Conservation (phyloP, 2,797 vertebrate genomes). For the Aulostomus chinensis region DNA sequence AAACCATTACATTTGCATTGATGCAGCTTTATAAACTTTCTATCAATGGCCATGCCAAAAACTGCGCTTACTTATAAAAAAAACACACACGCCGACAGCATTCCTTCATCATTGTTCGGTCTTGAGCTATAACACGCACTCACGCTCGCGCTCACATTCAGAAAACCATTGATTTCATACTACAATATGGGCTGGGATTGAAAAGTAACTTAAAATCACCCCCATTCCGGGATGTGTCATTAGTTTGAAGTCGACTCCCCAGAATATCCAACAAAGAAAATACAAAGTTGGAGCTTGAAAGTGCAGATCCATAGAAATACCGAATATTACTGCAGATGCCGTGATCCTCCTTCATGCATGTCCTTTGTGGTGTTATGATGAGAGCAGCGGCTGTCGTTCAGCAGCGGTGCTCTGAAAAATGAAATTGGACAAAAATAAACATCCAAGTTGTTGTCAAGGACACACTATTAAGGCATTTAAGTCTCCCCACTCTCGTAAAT, state of each 20-base stretch:
- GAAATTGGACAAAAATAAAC: not conserved
- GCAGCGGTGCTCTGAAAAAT: slow-evolving; percentile 66
- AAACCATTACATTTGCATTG: not conserved
- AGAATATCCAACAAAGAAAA: not conserved
- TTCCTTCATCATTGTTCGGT: not conserved
- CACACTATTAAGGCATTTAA: too few species aligned
- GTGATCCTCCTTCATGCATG: not conserved
- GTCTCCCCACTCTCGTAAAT: too few species aligned
- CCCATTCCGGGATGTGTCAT: not conserved
- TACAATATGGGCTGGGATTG: slow-evolving; percentile 1
- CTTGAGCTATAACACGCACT: not conserved
- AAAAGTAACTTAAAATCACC: not conserved
- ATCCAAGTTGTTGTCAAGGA: not conserved
- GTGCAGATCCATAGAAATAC: not conserved
- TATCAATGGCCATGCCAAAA: not conserved
- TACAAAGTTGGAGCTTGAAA: not conserved
- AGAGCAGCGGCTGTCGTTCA: slow-evolving; percentile 76
- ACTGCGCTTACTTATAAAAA: too few species aligned
- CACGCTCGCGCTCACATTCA: not conserved
- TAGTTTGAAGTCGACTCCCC: not conserved
- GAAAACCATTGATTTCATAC: not conserved
- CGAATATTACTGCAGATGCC: slow-evolving; percentile 3
- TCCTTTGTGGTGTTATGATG: slow-evolving; percentile 53
- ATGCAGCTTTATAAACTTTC: not conserved
- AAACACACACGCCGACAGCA: too few species aligned